Evolutionary conservation across 2,888 invertebrate genomes (phyloP), one percentile per base, ranked within the genome.

Genomic region (Hyposoter didymator): DNA sequence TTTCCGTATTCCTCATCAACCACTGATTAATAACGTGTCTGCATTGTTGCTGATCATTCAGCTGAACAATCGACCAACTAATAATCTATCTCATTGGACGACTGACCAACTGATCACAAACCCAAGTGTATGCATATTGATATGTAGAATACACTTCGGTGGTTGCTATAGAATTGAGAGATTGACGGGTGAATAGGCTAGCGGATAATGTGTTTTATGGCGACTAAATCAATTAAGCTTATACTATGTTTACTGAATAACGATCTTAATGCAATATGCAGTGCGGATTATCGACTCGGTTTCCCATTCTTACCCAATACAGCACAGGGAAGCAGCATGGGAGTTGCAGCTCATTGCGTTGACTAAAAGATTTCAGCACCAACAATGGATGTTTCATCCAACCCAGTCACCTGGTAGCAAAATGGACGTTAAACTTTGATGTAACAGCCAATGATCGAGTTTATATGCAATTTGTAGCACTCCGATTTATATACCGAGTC

Each of bases 271-370:
- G 88, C 87, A 87, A 83, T 84, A 82, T 78, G 81, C 85, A 89
- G 88, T 87, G 79, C 86, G 87, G 89, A 89, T 91, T 89, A 91
- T 88, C 87, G 80, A 83, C 45, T 78, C 62, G 59, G 43, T 78
- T 78, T 49, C 12, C 47, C 2, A 62, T 78, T 81, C 67, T 66
- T 14, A 39, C 5, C 32, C 19, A 22, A 35, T 45, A 62, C 45
- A 17, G 12, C 19, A 32, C 22, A 12, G 78, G 72, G 49, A 62
- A 35, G 35, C 35, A 35, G 35, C 35, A 35, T 35, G 35, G 35
- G 5, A 35, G 35, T 5, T 35, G 35, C 4, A 35, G 35, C 35
- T 35, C 35, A 35, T 35, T 4, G 5, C 35, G 35, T 35, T 35
- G 35, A 35, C 35, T 52, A n/a, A 52, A 52, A 52, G n/a, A 19